These are phyloP conservation scores for Ornithoptera priamus DNA, from an alignment of 2,888 invertebrate genomes.

Conservation along the genomic window DNA sequence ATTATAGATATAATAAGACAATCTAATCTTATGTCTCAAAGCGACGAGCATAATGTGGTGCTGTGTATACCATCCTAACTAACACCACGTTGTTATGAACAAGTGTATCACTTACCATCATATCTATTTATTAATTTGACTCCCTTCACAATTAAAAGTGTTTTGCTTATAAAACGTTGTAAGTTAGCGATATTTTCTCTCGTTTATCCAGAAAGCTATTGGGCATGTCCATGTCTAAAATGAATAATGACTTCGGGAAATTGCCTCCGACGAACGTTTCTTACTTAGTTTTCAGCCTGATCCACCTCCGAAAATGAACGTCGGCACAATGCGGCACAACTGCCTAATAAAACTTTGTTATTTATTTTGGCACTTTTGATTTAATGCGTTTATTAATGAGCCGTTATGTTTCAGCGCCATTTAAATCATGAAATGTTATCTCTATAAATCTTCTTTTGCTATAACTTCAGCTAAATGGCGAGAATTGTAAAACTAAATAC, in stretches of 20 bases:
- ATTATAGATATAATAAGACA: no score
- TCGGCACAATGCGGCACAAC: slow-evolving; percentile 37
- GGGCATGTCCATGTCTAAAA: slow-evolving; percentile 40
- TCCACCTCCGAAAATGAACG: slow-evolving; percentile 54
- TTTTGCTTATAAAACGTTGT: neutral
- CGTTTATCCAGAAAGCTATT: slow-evolving; percentile 17
- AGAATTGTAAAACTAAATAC: neutral
- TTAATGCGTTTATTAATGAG: slow-evolving; percentile 38
- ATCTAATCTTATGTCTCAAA: no score
- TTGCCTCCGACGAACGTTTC: slow-evolving; percentile 70
- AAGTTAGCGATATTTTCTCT: slow-evolving; percentile 6
- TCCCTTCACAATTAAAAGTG: no score
- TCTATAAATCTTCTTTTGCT: no score
- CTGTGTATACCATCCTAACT: no score
- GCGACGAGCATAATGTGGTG: no score
- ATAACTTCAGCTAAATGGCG: no score
- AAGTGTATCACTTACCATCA: no score
- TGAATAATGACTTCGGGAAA: slow-evolving; percentile 73
- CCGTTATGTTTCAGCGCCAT: slow-evolving; percentile 11
- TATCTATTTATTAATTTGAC: no score
- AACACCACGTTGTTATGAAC: no score
- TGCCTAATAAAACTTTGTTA: slow-evolving; percentile 57
- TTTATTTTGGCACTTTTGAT: slow-evolving; percentile 57
- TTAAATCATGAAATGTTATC: neutral
- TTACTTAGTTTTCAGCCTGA: slow-evolving; percentile 63